Percentiles rank a stretch among this genome's conserved stretches.
Evolutionary conservation across 1,140 invertebrate genomes (phyloP).

Genomic region (Ridgeia piscesae): DNA sequence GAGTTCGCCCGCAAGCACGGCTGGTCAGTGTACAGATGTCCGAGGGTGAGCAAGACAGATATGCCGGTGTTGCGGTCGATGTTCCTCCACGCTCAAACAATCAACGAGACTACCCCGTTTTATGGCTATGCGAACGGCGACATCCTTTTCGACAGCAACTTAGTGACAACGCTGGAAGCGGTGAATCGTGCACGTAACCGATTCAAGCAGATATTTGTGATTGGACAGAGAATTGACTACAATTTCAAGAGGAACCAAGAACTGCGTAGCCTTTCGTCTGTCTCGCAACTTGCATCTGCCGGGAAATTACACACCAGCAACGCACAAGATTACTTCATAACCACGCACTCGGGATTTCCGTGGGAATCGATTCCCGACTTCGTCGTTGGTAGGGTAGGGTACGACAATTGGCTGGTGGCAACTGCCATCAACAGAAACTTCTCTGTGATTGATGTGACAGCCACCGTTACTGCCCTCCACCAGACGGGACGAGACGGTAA

Average conservation of each 20-base stretch:
- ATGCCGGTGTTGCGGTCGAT: background rate
- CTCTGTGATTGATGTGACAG: constrained; percentile 19
- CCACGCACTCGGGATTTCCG: background rate
- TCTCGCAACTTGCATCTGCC: background rate
- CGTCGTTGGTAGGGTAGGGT: constrained; percentile 19
- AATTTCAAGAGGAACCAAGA: background rate
- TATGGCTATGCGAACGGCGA: constrained; percentile 24
- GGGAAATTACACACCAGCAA: background rate
- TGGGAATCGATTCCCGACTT: constrained; percentile 19
- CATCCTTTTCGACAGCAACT: constrained; percentile 14
- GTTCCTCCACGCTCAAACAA: background rate
- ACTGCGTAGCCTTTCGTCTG: background rate
- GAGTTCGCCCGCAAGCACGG: background rate
- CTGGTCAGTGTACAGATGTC: background rate
- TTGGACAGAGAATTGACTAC: constrained; percentile 15
- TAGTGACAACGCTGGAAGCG: background rate
- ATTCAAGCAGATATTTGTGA: constrained; percentile 2
- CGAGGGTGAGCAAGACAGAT: background rate
- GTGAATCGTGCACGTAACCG: background rate
- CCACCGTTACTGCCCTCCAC: constrained; percentile 9
- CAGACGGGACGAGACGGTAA: constrained; percentile 22
- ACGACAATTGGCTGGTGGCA: constrained; percentile 25
- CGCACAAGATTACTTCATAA: constrained; percentile 22
- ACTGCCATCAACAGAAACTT: background rate
- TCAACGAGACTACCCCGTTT: background rate